phyloP scores from a whole-genome alignment of 2,888 invertebrate genomes.

The Dorcus hopei region DNA sequence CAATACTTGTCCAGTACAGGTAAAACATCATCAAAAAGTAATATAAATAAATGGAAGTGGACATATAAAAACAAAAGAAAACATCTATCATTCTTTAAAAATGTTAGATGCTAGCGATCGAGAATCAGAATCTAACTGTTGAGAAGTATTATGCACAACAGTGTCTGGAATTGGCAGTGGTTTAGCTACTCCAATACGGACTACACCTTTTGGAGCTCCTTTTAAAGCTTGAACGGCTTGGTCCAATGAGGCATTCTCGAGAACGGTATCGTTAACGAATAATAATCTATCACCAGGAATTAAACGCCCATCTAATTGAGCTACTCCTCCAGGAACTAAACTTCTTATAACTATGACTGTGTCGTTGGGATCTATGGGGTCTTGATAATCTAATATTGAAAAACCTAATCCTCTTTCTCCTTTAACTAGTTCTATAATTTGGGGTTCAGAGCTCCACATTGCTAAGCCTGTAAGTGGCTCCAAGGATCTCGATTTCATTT shows the following conservation, averaged over 20 bases:
- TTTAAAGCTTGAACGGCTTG: slow-evolving; percentile 97
- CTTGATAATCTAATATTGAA: slow-evolving; percentile 93
- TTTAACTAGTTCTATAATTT: slow-evolving; percentile 93
- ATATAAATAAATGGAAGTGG: slow-evolving; percentile 6
- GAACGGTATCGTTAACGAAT: slow-evolving; percentile 89
- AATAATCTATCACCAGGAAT: slow-evolving; percentile 95
- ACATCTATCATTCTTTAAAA: slow-evolving; percentile 15
- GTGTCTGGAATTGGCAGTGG: slow-evolving; percentile 80
- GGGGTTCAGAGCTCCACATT: slow-evolving; percentile 97
- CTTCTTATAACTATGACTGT: slow-evolving; percentile 98
- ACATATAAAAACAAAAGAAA: slow-evolving; percentile 1
- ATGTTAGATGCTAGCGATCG: slow-evolving; percentile 17
- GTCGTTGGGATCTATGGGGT: slow-evolving; percentile 94
- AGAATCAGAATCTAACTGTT: slow-evolving; percentile 35
- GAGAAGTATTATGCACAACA: slow-evolving; percentile 46
- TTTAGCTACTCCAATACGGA: slow-evolving; percentile 94
- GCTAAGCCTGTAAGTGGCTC: slow-evolving; percentile 97
- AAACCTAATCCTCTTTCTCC: slow-evolving; percentile 97
- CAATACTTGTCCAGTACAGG: slow-evolving; percentile 7
- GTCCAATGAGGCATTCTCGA: slow-evolving; percentile 95
- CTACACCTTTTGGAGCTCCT: slow-evolving; percentile 91
- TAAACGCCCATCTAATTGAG: slow-evolving; percentile 93
- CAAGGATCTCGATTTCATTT: slow-evolving; percentile 82
- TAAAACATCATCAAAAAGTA: slow-evolving; percentile 9
- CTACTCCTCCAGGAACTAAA: slow-evolving; percentile 97